Base-by-base conservation (phyloP, 1,140 invertebrate genomes). In the Heliconius himera region DNA sequence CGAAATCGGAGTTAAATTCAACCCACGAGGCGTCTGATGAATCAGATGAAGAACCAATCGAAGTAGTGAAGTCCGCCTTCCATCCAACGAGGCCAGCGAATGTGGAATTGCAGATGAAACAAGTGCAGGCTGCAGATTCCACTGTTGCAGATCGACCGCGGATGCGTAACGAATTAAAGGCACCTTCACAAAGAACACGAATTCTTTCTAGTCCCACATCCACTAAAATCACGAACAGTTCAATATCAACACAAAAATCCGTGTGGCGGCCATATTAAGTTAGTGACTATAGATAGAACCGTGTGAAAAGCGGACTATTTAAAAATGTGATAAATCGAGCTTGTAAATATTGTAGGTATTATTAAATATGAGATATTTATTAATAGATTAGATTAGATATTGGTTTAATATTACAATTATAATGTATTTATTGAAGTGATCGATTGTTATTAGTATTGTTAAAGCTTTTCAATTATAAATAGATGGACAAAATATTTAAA, bases 181-280 rank as follows among this genome's bases (percentile, higher is more conserved):
- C 96, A 0, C 95, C 96, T 0, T 95, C 95, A 3, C 90, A 89
- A 73, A 87, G 95, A 78, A 95, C 91, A 9, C 88, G 94, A 49
- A 85, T 90, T 3, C 93, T 95, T 33, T 95, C 93, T 18, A 94
- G 94, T 84, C 92, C 93, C 0, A 96, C 95, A 20, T 96, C 96
- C 16, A 97, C 96, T 0, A 97, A 96, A 85, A 94, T 96, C 54
- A 91, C 95, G 8, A 92, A 95, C 74, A 95, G 95, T 46, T 86
- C 95, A 8, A 93, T 95, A 84, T 94, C 94, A 36, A 90, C 94
- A 26, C 95, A 96, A 22, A 97, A 97, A 93, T 95, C 96, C 20
- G 96, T 97, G 16, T 97, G 97, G 97, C 95, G 97, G 85, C 97
- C 97, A 20, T 97, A 97, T 93, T 97, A 95, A 95, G 81, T 73